Base-by-base conservation (phyloP, 2,113 vertebrate species). In the Amblyornis subalaris region DNA sequence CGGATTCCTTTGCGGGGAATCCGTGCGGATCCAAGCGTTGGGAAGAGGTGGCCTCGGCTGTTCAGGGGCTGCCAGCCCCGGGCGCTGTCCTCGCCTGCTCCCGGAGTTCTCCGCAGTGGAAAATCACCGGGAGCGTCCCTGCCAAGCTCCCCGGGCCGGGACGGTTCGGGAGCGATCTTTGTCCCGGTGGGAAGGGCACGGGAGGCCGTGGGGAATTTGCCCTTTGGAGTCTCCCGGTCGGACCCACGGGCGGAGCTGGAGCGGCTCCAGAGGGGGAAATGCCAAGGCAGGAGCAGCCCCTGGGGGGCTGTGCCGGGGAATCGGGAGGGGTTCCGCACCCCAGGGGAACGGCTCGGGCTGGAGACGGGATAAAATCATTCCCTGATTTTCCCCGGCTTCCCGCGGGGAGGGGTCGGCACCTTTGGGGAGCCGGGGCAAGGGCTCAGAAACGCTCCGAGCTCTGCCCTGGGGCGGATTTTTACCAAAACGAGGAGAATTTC, bases 401-500 rank as follows among this genome's bases (percentile, higher is more conserved):
- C 76, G 16, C 1, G 38, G 33, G 23, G 65, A 47, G 7, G 8
- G 55, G 12, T 9, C 6, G 8, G 66, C 57, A 4, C 80, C 64
- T 26, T 44, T 12, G 18, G 14, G 36, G 20, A 24, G 7, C 33
- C 10, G 2, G 33, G 22, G 45, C 7, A 3, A 22, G 24, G 5
- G 25, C 22, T n/a, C 42, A 1, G 53, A 3, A 25, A 1, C 11
- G 14, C 61, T 29, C 44, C 22, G 17, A 28, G 33, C 54, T 76
- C 31, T 0, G 14, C 22, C 14, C 33, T 1, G 53, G 3, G 1
- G 1, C 26, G 2, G 1, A 77, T 38, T 16, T 33, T 18, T 0
- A 3, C 62, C 61, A 5, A 14, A 42, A 26, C 0, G 3, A 14
- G 9, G 14, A 6, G 9, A 44, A 31, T 10, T 10, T 1, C 5